phyloP scores from a whole-genome alignment of 2,797 vertebrate genomes.

The Austrolebias charrua region DNA sequence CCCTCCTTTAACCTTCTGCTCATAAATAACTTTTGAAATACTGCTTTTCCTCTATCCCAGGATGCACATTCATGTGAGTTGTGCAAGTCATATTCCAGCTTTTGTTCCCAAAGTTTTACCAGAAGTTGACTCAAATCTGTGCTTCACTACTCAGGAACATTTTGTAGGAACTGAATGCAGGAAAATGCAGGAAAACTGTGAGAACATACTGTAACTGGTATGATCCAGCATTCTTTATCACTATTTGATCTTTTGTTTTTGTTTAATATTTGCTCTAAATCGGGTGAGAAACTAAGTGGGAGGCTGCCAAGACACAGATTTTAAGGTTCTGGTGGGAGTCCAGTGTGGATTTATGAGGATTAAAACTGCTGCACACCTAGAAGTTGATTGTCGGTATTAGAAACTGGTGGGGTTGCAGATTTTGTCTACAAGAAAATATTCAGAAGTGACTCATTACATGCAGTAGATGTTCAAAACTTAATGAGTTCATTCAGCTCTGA shows the following conservation, averaged over 20 bases:
- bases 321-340: conserved; percentile 49
- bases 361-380: conserved; percentile 21
- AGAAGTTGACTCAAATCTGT: background rate
- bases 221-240: conserved; percentile 20
- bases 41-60: conserved; percentile 21
- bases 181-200: conserved; percentile 2
- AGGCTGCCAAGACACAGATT: conserved; percentile 42
- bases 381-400: conserved; percentile 7
- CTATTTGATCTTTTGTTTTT: conserved; percentile 25
- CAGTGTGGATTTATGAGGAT: conserved; percentile 48
- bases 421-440: background rate
- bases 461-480: background rate
- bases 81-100: conserved; percentile 17
- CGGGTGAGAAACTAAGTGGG: conserved; percentile 24
- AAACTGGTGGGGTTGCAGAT: conserved; percentile 2
- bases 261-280: conserved; percentile 22
- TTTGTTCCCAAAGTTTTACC: conserved; percentile 25
- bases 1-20: conserved; percentile 29
- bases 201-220: conserved; percentile 6
- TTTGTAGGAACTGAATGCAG: background rate
- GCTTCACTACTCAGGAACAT: background rate
- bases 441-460: conserved; percentile 1
- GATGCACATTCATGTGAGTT: conserved; percentile 22
- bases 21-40: conserved; percentile 51
- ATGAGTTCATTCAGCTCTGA: background rate